Conservation (phyloP, 1,140 invertebrate genomes). For the Lordiphosa mommai region DNA sequence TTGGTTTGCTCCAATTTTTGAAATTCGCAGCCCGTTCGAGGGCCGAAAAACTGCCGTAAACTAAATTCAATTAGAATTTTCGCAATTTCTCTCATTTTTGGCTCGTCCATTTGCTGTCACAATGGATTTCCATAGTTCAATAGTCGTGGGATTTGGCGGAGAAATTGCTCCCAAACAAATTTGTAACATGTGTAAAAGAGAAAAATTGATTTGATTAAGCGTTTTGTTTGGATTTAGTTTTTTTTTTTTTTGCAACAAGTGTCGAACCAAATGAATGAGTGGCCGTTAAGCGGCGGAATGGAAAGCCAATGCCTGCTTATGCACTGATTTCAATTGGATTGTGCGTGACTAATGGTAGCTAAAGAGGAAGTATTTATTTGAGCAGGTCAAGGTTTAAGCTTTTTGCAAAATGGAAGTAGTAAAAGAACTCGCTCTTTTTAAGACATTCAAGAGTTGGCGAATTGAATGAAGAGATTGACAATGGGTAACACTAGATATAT, state of each 20-base stretch:
- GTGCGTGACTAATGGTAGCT: conserved; percentile 19
- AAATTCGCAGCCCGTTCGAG: conserved; percentile 25
- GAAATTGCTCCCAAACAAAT: conserved; percentile 31
- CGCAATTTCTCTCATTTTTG: conserved; percentile 1
- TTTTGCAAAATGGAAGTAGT: too few relatives aligned
- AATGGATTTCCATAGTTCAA: conserved; percentile 60
- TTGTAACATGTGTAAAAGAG: conserved; percentile 47
- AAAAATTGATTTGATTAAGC: conserved; percentile 66
- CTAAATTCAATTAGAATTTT: conserved; percentile 73
- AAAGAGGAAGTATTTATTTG: too few relatives aligned
- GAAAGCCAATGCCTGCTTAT: conserved; percentile 4
- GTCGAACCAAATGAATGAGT: conserved; percentile 16
- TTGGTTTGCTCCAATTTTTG: conserved; percentile 45
- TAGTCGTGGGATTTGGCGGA: conserved; percentile 6
- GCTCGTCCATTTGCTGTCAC: conserved; percentile 33
- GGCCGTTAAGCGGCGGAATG: conserved; percentile 3
- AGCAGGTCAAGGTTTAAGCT: too few relatives aligned
- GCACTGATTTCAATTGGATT: conserved; percentile 14
- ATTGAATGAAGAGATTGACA: neutral
- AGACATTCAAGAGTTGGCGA: too few relatives aligned
- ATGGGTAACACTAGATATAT: too few relatives aligned
- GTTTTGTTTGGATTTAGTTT: neutral
- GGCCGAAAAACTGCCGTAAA: conserved; percentile 63
- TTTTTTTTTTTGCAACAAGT: conserved; percentile 47
- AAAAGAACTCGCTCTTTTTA: too few relatives aligned